Base-by-base conservation (phyloP, 2,113 vertebrate species). In the Pseudopodoces humilis region DNA sequence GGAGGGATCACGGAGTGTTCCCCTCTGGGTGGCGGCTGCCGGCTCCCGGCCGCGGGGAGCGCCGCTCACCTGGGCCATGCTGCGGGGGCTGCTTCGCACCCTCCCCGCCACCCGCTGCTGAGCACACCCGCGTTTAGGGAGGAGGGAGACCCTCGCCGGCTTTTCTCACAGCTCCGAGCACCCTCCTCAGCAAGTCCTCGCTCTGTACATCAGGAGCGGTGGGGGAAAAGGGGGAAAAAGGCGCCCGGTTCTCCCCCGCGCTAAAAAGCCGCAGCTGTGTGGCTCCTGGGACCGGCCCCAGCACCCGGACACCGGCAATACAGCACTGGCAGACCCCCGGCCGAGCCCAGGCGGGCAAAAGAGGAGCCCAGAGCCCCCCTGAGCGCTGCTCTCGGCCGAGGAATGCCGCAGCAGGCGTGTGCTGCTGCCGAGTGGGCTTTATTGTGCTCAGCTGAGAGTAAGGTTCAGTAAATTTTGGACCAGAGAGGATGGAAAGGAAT, bases 81-180 rank as follows among this genome's bases (percentile, higher is more conserved):
- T 3, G 8, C 8, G 2, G 22, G 11, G 5, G 16, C 30, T 18
- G 5, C 21, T 49, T 17, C 49, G 2, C 47, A 1, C 19, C 11
- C 37, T 39, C 47, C 33, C 49, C 46, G 4, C 23, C 0, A 31
- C 31, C 11, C 3, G 1, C 28, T n/a, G 3, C 33, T 4, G 1
- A 8, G 2, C 9, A 28, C 39, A 10, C 6, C 39, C 2, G 3
- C 14, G 1, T 1, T 18, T 2, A 6, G 6, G 2, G 1, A 0
- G 1, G 1, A 5, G 3, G 0, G 1, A 33, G 7, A 60, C 9
- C 0, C n/a, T 23, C 11, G 0, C 8, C n/a, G 21, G 5, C 3
- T 2, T 6, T 15, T 5, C 62, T 17, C 28, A 13, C 25, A 0
- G 11, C 52, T 35, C 27, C 6, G 0, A 25, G 2, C 7, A 0